Base-by-base conservation (phyloP, 2,113 vertebrate genomes). In the Neoarius graeffei region DNA sequence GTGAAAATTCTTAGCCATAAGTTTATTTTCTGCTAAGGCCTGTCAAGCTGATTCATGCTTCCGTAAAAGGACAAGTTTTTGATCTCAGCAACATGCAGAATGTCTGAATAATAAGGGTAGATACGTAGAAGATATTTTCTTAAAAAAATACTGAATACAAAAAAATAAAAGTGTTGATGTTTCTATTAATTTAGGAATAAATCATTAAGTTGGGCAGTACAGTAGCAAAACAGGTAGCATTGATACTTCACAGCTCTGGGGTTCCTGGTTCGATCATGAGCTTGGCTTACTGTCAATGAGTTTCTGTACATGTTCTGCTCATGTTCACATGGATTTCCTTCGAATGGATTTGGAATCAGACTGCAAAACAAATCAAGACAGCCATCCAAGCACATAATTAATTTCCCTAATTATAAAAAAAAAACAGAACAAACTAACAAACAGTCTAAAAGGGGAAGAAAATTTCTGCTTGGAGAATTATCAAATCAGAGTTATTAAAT, bases 21-120 rank as follows among this genome's bases (percentile, higher is more conserved):
- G 93, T 94, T 88, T 86, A 74, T 27, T 73, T 67, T 77, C 87
- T 17, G 90, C 90, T 92, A 92, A 89, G 87, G 84, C 86, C 89
- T 89, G 90, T 91, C 83, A 91, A 89, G 85, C 91, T 85, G 86
- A 92, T 92, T 92, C 91, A 91, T 93, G 92, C 90, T 91, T 92
- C 82, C 86, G 86, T 4, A 64, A 91, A 91, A 91, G 23, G 20
- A 23, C 20, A 25, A n/a, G 30, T 77, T 48, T 67, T 62, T 85
- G 27, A 48, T 89, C 77, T 71, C 23, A 60, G 84, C 66, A 83
- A 25, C 82, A 84, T 90, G 54, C 80, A 48, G 2, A 42, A 42
- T 48, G 35, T 74, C 71, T 74, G 17, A 74, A 3, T 71, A 71
- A 17, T 17, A 71, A 71, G 2, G 27, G 27, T 35, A 35, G 35